Evolutionary conservation across 1,140 invertebrate species (phyloP).

Genomic region (Drosophila leontia): DNA sequence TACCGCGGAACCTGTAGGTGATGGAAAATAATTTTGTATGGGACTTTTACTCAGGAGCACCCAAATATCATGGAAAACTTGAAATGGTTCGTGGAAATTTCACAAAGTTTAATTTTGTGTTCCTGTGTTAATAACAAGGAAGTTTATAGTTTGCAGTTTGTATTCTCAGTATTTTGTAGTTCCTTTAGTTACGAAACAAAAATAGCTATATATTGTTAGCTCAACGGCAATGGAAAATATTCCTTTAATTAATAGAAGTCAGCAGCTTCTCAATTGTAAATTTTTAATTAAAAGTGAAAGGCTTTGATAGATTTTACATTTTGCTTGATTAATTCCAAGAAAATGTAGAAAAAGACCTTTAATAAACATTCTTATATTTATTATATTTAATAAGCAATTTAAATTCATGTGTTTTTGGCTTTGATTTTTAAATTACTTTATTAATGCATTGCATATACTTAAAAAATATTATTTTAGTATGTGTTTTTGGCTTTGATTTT

Average conservation of each 20-base stretch:
- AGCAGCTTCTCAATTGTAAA: not conserved
- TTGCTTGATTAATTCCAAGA: slow-evolving; percentile 1
- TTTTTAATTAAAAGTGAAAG: slow-evolving; percentile 6
- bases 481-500: slow-evolving; percentile 3
- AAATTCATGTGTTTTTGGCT: slow-evolving; percentile 13
- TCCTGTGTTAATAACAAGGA: too few relatives aligned
- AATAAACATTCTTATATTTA: not conserved
- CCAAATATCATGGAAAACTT: too few relatives aligned
- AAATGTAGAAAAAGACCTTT: not conserved
- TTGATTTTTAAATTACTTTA: slow-evolving; percentile 28
- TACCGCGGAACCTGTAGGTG: too few relatives aligned
- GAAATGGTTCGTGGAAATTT: too few relatives aligned
- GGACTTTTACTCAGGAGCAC: too few relatives aligned
- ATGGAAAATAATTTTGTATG: too few relatives aligned
- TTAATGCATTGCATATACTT: slow-evolving; percentile 42
- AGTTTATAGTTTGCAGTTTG: not conserved
- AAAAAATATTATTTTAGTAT: slow-evolving; percentile 7
- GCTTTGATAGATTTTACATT: not conserved
- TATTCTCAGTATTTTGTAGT: not conserved
- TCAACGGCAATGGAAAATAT: slow-evolving; percentile 1
- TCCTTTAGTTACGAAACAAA: not conserved
- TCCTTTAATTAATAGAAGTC: slow-evolving; percentile 1
- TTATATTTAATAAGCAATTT: slow-evolving; percentile 16
- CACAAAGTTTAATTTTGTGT: too few relatives aligned
- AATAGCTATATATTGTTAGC: not conserved